Evolutionary conservation across 2,797 vertebrate genomes (phyloP).

Genomic region (Acanthurus tractus): DNA sequence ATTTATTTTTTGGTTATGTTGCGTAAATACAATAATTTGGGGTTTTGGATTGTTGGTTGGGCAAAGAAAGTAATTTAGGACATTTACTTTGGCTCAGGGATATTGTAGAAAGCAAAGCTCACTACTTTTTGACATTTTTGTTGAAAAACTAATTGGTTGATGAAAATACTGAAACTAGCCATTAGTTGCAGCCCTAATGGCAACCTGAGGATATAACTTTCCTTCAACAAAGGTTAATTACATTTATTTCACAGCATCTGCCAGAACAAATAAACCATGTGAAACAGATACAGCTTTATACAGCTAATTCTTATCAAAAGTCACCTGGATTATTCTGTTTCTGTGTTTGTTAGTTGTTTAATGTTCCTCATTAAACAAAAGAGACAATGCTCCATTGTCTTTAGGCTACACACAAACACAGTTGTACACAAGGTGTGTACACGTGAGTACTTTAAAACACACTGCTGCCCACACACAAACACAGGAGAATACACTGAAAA

Average conservation of each 20-base stretch:
- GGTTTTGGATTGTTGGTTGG: background rate
- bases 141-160: background rate
- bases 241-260: background rate
- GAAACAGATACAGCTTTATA: background rate
- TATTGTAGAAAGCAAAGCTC: background rate
- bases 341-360: background rate
- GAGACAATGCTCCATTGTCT: background rate
- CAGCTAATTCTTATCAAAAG: background rate
- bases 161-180: background rate
- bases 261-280: background rate
- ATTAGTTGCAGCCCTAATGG: background rate
- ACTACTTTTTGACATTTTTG: background rate
- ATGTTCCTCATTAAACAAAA: background rate
- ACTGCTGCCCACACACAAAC: conserved; percentile 13
- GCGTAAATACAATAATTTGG: background rate
- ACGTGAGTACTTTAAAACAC: conserved; percentile 6
- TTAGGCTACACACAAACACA: background rate
- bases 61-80: background rate
- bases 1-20: too few species aligned
- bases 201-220: background rate
- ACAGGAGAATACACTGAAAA: conserved; percentile 13
- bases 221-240: background rate
- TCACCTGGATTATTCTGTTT: background rate
- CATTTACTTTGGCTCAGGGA: background rate
- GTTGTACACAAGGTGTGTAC: conserved; percentile 20